Percentiles rank a stretch among this genome's conserved stretches.
phyloP scores from a whole-genome alignment of 2,113 vertebrate species.

The Cynopterus brachyotis region DNA sequence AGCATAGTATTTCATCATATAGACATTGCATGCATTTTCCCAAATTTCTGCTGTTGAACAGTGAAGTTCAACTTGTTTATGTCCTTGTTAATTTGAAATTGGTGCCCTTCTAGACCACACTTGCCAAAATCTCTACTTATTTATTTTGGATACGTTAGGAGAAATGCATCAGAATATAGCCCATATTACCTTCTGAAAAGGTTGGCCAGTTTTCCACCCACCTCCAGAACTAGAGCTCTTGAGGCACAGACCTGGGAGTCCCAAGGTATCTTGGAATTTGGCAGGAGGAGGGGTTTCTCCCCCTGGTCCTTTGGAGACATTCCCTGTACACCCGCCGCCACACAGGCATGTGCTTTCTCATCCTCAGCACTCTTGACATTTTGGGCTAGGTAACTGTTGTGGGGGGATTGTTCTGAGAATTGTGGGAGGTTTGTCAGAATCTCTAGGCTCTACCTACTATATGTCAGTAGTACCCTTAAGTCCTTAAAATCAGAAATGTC shows the following conservation, averaged over 20 bases:
- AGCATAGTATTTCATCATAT: not conserved
- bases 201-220: not conserved
- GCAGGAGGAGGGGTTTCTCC: not conserved
- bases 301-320: not conserved
- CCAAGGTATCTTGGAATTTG: not conserved
- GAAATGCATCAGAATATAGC: not conserved
- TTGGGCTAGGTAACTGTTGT: not conserved
- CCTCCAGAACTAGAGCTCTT: not conserved
- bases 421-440: not conserved
- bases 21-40: not conserved
- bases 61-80: not conserved
- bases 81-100: not conserved
- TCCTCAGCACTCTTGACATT: not conserved
- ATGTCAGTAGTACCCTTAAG: not conserved
- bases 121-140: not conserved
- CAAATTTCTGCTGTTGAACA: not conserved
- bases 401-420: not conserved
- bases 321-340: no score
- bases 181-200: not conserved
- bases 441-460: not conserved
- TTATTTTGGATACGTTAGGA: slow-evolving; percentile 7
- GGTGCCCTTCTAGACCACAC: not conserved
- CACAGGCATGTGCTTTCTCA: not conserved
- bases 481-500: not conserved
- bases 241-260: not conserved